Base-by-base conservation (phyloP, 2,113 vertebrate species). In the Brachypteracias leptosomus region DNA sequence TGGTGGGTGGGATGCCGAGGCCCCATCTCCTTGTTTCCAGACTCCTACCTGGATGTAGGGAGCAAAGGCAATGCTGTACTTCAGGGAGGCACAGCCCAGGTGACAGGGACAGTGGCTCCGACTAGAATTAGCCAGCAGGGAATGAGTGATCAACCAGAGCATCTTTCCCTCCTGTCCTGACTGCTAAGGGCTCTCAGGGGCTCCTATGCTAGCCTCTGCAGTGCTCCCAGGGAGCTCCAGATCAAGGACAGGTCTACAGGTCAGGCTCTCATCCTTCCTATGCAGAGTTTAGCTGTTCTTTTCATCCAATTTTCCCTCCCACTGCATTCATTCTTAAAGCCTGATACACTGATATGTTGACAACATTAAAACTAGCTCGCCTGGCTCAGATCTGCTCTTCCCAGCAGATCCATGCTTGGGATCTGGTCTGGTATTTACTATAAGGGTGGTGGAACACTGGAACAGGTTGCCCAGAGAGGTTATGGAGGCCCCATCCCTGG, bases 381-480 rank as follows among this genome's bases (percentile, higher is more conserved):
- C 16, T 66, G 26, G 18, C 29, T 76, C 59, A 44, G 55, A 82
- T 42, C 20, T 0, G 0, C 17, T 62, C 10, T 6, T 66, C 26
- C 36, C 73, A 81, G 77, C 46, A 74, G 38, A 81, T 46, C 38
- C 40, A 10, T 0, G 0, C 70, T 33, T 61, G 66, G 38, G 29
- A 75, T 72, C 58, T 82, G 29, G 9, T 33, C 38, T 72, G 47
- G 26, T 35, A 33, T 93, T 42, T 42, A 42, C 42, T 42, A 42
- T 42, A 15, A 42, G 42, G 42, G 42, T 42, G 42, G 42, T 42
- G 42, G 42, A 42, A 42, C 42, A 42, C 42, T 42, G 42, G 42
- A 42, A 42, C 42, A 42, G 42, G 42, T 42, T 42, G 42, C 42
- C 42, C 42, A 42, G 42, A 42, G 42, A 15, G 42, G 42, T 42